These are phyloP conservation scores for Stegodyphus mimosarum DNA, from an alignment of 1,140 invertebrate genomes.

Conservation along the genomic window DNA sequence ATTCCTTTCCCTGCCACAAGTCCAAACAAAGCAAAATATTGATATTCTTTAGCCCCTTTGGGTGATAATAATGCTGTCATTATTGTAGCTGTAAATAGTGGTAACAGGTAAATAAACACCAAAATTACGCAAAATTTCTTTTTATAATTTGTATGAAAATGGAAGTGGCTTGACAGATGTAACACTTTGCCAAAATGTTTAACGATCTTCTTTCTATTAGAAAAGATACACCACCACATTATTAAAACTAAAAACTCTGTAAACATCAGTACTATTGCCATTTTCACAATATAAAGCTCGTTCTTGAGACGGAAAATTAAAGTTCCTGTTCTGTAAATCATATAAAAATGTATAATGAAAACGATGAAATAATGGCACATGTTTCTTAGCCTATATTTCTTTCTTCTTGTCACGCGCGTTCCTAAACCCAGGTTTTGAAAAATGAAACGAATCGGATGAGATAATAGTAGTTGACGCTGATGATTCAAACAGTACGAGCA, in stretches of 20 bases:
- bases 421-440: no score
- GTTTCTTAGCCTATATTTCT: no score
- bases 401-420: no score
- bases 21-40: constrained; percentile 8
- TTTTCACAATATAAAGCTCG: not conserved
- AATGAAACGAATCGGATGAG: no score
- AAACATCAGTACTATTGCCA: not conserved
- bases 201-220: constrained; percentile 2
- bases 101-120: not conserved
- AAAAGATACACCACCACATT: not conserved
- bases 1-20: not conserved
- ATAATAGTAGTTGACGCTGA: no score
- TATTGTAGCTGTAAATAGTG: not conserved
- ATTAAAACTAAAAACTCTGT: not conserved
- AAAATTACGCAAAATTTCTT: not conserved
- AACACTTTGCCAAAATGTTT: not conserved
- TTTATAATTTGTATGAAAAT: not conserved
- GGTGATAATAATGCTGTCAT: not conserved
- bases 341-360: no score
- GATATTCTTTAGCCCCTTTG: constrained; percentile 6
- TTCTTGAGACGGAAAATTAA: no score
- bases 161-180: not conserved
- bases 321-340: no score
- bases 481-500: no score
- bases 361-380: no score